Conservation (phyloP, 2,113 vertebrate genomes). For the Vanacampus margaritifer region DNA sequence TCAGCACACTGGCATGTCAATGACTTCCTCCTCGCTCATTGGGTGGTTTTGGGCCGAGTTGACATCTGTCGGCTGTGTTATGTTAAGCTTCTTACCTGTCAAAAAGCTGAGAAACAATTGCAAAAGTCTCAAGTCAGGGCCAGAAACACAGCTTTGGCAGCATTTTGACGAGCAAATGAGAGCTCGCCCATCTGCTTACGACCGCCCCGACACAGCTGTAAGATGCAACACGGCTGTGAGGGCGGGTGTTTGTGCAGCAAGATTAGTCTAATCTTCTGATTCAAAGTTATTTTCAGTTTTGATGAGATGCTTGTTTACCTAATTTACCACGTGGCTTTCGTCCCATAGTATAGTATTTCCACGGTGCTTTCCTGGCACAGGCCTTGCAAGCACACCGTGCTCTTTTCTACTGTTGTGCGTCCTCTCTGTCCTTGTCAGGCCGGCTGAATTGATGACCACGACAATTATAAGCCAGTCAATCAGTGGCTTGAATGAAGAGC, state of each 20-base stretch:
- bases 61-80: conserved; percentile 22
- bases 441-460: conserved; percentile 54
- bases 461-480: conserved; percentile 65
- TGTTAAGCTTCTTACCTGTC: conserved; percentile 49
- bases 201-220: conserved; percentile 15
- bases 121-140: conserved; percentile 8
- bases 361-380: conserved; percentile 34
- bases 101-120: conserved; percentile 39
- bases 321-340: conserved; percentile 30
- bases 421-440: conserved; percentile 61
- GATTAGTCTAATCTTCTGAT: conserved; percentile 34
- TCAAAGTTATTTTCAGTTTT: conserved; percentile 22
- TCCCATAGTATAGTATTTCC: conserved; percentile 28
- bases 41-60: conserved; percentile 28
- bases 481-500: conserved; percentile 41
- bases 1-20: conserved; percentile 31
- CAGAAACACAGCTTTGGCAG: conserved; percentile 33
- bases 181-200: conserved; percentile 15
- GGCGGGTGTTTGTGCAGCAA: conserved; percentile 5
- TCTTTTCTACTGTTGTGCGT: conserved; percentile 42
- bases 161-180: conserved; percentile 32
- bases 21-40: conserved; percentile 35
- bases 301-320: conserved; percentile 40
- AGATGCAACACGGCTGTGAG: conserved; percentile 6
- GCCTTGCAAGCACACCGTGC: conserved; percentile 15